Evolutionary conservation across 2,113 vertebrate species (phyloP), one percentile per base, ranked within the genome.

Genomic region (Cinclus cinclus): DNA sequence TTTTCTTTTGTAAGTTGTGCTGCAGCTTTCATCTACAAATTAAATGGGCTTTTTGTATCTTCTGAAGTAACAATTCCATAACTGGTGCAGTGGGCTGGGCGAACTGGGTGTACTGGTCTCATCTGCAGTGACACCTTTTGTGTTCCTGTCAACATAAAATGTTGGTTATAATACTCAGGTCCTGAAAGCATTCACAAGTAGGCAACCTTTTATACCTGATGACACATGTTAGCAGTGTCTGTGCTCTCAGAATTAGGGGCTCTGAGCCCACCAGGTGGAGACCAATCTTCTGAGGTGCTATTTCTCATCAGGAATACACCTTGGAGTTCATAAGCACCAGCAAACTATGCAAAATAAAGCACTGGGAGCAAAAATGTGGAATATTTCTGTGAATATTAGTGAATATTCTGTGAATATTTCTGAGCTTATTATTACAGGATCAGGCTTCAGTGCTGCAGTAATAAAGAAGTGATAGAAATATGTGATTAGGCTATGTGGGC

Each of bases 401-500:
- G 35, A 37, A 37, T 37, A 37, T 37, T 37, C 35, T 37, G 35
- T 37, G 35, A 37, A 37, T 37, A 37, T 37, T 37, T 37, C 35
- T 37, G 35, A 37, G 35, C 35, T 37, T 37, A 37, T 37, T 37
- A 37, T 37, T 37, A n/a, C 27, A 64, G 70, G 42, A 70, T 16
- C 12, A n/a, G 52, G 11, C 20, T 63, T 39, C 42, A 71, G 52
- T 44, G 25, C 31, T 83, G 22, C 42, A 53, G 30, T 58, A 20
- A 74, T 25, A 55, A 33, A 53, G 37, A 22, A 52, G 8, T 30
- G 18, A 47, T 52, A 3, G 4, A 65, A 65, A 33, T 27, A 5
- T 0, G 0, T 28, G 24, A 49, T 62, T 53, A 53, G 64, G 33
- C 21, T 50, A 28, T 55, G 22, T 50, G 46, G 21, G 10, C 1